Evolutionary conservation across 2,888 invertebrate genomes (phyloP), one percentile per base, ranked within the genome.

Genomic region (Watsonalla cultraria): DNA sequence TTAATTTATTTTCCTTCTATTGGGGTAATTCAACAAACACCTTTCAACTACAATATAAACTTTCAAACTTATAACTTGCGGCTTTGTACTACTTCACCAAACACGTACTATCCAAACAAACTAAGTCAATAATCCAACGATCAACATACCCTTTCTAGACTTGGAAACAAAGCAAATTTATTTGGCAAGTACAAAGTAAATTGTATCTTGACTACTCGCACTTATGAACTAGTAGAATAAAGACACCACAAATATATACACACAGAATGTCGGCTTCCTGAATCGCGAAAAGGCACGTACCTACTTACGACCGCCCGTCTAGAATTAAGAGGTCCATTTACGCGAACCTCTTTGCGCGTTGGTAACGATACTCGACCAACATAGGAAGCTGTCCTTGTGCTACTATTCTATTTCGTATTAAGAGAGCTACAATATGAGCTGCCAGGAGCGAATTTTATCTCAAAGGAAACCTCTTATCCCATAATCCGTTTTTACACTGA

Each of bases 401-500:
- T 24, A 24, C 24, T 24, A 24, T 24, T 24, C 24, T 24, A 24
- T 24, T 24, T 24, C 4, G 24, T 24, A 65, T 57, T 77, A 76
- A 78, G 74, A 71, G 69, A 70, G 66, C 68, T 61, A 68, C 62
- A 73, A 73, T 72, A 76, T 76, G 76, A 77, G 65, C 59, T 67
- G 71, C 76, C 77, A 75, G 67, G 75, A 60, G 52, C 62, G 55
- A 53, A 52, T 33, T 59, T 58, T 55, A 42, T 42, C 60, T 65
- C 64, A 64, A 61, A 66, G 66, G 58, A 65, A 73, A 71, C 60
- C 71, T 74, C 72, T 78, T 69, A 77, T 78, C 74, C 71, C 45
- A 49, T 84, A 84, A 86, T 85, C 82, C 79, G 68, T 78, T 85
- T 83, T 81, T 77, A 77, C 76, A 78, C 78, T 76, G 82, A 81